Percentiles rank a stretch among this genome's conserved stretches.
Conservation (phyloP, 2,888 invertebrate genomes). For the Rhodophaea formosa region DNA sequence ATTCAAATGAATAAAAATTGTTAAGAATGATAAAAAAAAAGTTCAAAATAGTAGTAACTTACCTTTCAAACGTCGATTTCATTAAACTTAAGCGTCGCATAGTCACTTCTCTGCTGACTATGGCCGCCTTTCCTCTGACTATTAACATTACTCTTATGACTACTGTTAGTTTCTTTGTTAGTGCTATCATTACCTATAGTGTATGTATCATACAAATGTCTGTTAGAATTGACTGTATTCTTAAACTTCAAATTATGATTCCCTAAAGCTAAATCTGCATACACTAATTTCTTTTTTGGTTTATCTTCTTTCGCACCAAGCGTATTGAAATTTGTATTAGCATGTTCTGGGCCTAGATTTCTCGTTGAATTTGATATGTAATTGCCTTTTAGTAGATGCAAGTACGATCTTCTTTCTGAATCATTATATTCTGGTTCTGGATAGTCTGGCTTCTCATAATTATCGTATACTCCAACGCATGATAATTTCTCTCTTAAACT, state of each 20-base stretch:
- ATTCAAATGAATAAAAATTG: too few species aligned
- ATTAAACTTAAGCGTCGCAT: slow-evolving; percentile 76
- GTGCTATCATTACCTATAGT: slow-evolving; percentile 68
- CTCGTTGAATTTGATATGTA: slow-evolving; percentile 77
- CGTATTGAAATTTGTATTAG: slow-evolving; percentile 59
- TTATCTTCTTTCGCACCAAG: slow-evolving; percentile 68
- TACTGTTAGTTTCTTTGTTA: slow-evolving; percentile 67
- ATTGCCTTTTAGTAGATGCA: slow-evolving; percentile 72
- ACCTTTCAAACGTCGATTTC: slow-evolving; percentile 79
- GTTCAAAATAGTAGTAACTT: slow-evolving; percentile 39
- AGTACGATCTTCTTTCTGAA: slow-evolving; percentile 68
- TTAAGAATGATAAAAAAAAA: background rate
- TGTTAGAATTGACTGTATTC: slow-evolving; percentile 80
- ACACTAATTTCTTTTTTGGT: slow-evolving; percentile 75
- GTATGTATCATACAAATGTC: slow-evolving; percentile 78
- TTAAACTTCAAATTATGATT: slow-evolving; percentile 81
- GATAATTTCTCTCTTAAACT: slow-evolving; percentile 75
- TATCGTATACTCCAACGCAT: slow-evolving; percentile 74
- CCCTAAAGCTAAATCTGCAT: slow-evolving; percentile 78
- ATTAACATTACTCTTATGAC: slow-evolving; percentile 62
- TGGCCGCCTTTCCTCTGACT: slow-evolving; percentile 55
- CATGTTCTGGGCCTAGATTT: slow-evolving; percentile 64
- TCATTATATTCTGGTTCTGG: slow-evolving; percentile 72
- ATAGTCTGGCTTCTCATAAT: slow-evolving; percentile 73
- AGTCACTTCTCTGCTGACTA: slow-evolving; percentile 66